phyloP scores from a whole-genome alignment of 2,797 vertebrate species.

The Periophthalmus magnuspinnatus region DNA sequence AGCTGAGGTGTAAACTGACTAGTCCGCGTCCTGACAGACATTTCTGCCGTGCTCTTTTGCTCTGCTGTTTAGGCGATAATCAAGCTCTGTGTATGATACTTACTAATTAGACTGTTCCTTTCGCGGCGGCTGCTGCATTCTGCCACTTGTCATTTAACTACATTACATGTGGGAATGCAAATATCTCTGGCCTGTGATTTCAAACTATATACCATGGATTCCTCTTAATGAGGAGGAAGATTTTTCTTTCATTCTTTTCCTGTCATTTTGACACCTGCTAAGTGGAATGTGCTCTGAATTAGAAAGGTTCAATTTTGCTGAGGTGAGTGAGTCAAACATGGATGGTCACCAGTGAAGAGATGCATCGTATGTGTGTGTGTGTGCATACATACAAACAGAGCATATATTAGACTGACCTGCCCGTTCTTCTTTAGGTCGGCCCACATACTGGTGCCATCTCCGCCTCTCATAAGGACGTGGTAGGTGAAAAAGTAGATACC shows the following conservation, averaged over 20 bases:
- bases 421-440: conserved; percentile 91
- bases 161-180: conserved; percentile 65
- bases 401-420: conserved; percentile 77
- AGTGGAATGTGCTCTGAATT: conserved; percentile 72
- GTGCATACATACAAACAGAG: conserved; percentile 39
- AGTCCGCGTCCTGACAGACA: conserved; percentile 68
- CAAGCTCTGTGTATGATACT: conserved; percentile 70
- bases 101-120: conserved; percentile 73
- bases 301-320: conserved; percentile 59
- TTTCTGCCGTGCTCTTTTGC: conserved; percentile 71
- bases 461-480: conserved; percentile 90
- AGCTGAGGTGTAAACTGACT: conserved; percentile 74
- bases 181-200: conserved; percentile 56
- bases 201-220: conserved; percentile 59
- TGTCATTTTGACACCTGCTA: conserved; percentile 61
- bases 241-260: conserved; percentile 64
- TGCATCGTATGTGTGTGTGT: conserved; percentile 41
- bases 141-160: conserved; percentile 73
- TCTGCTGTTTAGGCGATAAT: conserved; percentile 73
- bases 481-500: conserved; percentile 93
- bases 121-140: conserved; percentile 45
- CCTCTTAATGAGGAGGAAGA: conserved; percentile 67
- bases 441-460: conserved; percentile 89
- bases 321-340: conserved; percentile 56
- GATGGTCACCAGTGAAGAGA: conserved; percentile 37